Evolutionary conservation across 2,113 vertebrate species (phyloP).

Genomic region (Plecturocebus donacophilus): DNA sequence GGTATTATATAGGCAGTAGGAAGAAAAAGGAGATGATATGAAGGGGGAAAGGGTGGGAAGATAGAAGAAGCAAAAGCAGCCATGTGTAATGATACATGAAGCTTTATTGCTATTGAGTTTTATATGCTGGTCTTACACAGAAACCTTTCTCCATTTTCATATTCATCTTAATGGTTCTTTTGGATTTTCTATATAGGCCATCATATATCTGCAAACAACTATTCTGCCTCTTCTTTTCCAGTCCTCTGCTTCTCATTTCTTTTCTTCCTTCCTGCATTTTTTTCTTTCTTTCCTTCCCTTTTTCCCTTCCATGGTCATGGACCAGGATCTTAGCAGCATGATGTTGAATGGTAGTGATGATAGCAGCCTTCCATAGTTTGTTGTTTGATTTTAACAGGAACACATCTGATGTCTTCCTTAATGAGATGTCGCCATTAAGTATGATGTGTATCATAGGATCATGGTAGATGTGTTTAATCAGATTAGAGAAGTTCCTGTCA

Average conservation of each 20-base stretch:
- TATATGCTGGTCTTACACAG: neutral
- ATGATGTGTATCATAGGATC: neutral
- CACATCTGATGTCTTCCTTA: too few species aligned
- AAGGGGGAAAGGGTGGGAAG: neutral
- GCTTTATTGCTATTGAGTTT: neutral
- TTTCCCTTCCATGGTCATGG: neutral
- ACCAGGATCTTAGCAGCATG: neutral
- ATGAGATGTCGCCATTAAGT: neutral
- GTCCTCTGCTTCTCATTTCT: neutral
- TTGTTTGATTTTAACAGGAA: neutral
- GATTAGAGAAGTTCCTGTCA: neutral
- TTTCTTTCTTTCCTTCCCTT: neutral
- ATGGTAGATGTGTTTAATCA: neutral
- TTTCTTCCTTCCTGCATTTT: neutral
- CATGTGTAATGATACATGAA: neutral
- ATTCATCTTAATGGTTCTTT: neutral
- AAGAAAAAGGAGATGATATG: neutral
- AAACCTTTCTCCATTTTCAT: neutral
- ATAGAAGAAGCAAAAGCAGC: neutral
- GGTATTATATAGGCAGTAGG: too few species aligned
- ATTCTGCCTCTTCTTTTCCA: neutral
- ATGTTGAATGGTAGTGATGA: neutral
- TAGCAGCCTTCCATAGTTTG: neutral
- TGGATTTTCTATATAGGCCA: neutral
- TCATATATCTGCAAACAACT: neutral